These are phyloP conservation scores for Planococcus citri DNA, from an alignment of 1,140 invertebrate species.

Conservation along the genomic window DNA sequence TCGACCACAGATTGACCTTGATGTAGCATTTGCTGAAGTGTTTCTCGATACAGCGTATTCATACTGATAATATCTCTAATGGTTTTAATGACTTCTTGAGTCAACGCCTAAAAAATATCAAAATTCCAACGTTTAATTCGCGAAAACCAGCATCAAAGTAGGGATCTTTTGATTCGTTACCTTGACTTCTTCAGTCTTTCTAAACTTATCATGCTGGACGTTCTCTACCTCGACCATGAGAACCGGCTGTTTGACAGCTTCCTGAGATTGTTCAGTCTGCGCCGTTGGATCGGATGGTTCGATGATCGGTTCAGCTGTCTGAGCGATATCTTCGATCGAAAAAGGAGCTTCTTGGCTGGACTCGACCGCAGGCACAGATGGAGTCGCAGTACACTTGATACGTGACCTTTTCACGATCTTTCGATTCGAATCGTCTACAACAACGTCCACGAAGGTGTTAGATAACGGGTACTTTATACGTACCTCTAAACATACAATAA, in stretches of 20 bases:
- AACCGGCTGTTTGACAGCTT: slow-evolving; percentile 38
- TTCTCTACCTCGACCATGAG: slow-evolving; percentile 95
- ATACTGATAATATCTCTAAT: slow-evolving; percentile 92
- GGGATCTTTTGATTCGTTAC: slow-evolving; percentile 33
- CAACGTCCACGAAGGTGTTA: slow-evolving; percentile 27
- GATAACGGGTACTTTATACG: slow-evolving; percentile 34
- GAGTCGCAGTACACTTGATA: not conserved
- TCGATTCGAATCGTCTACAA: slow-evolving; percentile 22
- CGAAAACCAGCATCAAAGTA: too few relatives aligned
- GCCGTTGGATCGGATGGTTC: too few relatives aligned
- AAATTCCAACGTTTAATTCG: not conserved
- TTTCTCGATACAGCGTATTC: slow-evolving; percentile 87
- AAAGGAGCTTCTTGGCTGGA: not conserved
- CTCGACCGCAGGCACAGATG: not conserved
- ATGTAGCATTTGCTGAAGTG: slow-evolving; percentile 86
- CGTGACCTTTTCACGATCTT: not conserved
- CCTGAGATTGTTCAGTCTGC: not conserved
- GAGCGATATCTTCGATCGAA: too few relatives aligned
- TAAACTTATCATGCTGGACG: slow-evolving; percentile 75
- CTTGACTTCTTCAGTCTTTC: slow-evolving; percentile 90
- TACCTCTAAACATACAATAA: slow-evolving; percentile 26
- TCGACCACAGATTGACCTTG: slow-evolving; percentile 86
- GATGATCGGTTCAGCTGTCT: too few relatives aligned
- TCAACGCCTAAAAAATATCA: slow-evolving; percentile 54
- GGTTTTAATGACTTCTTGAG: slow-evolving; percentile 95